Evolutionary conservation across 2,113 vertebrate genomes (phyloP).

Genomic region (Rhinogobius similis): DNA sequence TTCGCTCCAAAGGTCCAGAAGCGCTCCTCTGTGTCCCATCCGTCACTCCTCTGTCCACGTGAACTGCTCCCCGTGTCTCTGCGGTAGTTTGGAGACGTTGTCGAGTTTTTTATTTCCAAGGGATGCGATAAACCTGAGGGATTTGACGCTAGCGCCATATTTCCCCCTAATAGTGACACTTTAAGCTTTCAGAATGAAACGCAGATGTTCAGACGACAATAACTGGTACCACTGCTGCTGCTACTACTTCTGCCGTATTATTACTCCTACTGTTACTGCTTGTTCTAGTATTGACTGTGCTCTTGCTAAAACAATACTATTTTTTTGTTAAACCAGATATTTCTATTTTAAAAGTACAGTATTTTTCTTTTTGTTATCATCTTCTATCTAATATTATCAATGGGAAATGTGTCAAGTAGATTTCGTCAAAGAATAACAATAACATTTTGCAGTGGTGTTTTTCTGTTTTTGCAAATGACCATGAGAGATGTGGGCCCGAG

Average conservation of each 20-base stretch:
- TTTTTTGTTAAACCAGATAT: no score
- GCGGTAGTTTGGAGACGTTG: neutral
- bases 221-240: neutral
- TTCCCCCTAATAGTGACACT: neutral
- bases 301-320: no score
- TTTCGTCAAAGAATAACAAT: no score
- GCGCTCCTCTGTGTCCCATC: constrained; percentile 21
- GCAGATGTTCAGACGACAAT: neutral
- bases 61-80: constrained; percentile 20
- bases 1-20: constrained; percentile 10
- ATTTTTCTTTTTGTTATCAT: no score
- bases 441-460: no score
- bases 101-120: neutral
- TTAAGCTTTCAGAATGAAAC: neutral
- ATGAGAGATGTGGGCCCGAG: no score
- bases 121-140: neutral
- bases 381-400: no score
- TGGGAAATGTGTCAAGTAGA: no score
- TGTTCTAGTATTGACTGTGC: no score
- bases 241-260: neutral
- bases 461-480: no score
- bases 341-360: no score
- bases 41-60: constrained; percentile 3
- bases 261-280: neutral
- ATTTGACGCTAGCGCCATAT: neutral